A percentile compares a stretch with the other conserved stretches of the same genome.
phyloP scores from a whole-genome alignment of 2,888 invertebrate species.

The Blastobasis lacticolella region DNA sequence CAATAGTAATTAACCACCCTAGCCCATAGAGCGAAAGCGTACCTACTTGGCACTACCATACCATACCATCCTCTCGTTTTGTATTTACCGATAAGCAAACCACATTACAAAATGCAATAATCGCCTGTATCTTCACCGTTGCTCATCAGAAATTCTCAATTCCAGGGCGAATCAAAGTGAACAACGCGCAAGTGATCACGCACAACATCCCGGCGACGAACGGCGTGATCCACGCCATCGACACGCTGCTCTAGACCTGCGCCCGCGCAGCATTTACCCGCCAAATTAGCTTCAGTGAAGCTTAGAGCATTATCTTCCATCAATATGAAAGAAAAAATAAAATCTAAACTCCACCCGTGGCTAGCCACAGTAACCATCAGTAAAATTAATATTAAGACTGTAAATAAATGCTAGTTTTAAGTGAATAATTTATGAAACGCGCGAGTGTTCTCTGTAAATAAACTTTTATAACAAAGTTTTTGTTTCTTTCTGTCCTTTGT shows the following conservation, averaged over 20 bases:
- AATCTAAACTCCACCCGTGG: not conserved
- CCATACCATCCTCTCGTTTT: no score
- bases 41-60: no score
- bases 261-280: slow-evolving; percentile 19
- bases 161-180: slow-evolving; percentile 87
- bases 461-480: slow-evolving; percentile 31
- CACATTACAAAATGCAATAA: no score
- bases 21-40: no score
- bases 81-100: no score
- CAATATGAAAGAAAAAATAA: no score
- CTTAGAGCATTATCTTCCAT: slow-evolving; percentile 11
- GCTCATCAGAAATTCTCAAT: slow-evolving; percentile 17
- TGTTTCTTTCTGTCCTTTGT: slow-evolving; percentile 7
- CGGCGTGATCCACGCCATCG: slow-evolving; percentile 89
- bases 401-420: slow-evolving; percentile 52
- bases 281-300: slow-evolving; percentile 57
- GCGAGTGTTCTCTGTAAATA: slow-evolving; percentile 62
- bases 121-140: not conserved
- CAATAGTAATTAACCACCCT: no score
- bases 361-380: slow-evolving; percentile 4
- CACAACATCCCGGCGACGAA: slow-evolving; percentile 92
- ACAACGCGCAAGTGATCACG: slow-evolving; percentile 86
- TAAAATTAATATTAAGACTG: slow-evolving; percentile 48
- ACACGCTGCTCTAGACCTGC: slow-evolving; percentile 59
- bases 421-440: slow-evolving; percentile 64